Conservation (phyloP, 2,888 invertebrate genomes). For the Antitype chi region DNA sequence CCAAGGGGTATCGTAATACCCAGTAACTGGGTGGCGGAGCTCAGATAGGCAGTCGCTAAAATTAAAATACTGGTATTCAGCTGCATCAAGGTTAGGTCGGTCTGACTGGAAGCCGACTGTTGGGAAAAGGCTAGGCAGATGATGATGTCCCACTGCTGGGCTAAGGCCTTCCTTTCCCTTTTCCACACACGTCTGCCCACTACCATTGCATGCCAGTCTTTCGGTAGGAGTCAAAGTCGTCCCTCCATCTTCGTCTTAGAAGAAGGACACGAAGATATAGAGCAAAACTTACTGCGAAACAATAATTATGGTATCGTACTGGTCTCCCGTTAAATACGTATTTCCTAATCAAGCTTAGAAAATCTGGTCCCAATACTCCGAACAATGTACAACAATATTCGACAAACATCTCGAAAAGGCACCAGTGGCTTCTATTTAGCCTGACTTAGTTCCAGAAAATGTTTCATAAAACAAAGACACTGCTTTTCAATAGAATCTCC, state of each 20-base stretch:
- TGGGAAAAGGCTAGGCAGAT: no score
- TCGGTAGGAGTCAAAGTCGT: no score
- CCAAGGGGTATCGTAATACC: no score
- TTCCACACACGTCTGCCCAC: no score
- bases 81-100: no score
- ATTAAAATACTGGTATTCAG: no score
- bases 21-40: no score
- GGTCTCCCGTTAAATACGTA: no score
- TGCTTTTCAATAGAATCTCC: neutral
- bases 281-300: neutral
- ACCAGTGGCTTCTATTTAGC: neutral
- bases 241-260: no score
- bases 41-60: no score
- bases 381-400: conserved; percentile 11
- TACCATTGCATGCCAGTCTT: no score
- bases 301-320: neutral
- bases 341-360: neutral
- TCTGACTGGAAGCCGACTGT: no score
- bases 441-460: conserved; percentile 7
- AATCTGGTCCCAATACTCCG: neutral
- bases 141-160: neutral
- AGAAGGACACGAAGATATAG: neutral
- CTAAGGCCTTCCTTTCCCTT: neutral
- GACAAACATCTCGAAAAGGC: conserved; percentile 7
- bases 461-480: conserved; percentile 10